These are phyloP conservation scores for Empis stercorea DNA, from an alignment of 2,888 invertebrate species.

Conservation along the genomic window DNA sequence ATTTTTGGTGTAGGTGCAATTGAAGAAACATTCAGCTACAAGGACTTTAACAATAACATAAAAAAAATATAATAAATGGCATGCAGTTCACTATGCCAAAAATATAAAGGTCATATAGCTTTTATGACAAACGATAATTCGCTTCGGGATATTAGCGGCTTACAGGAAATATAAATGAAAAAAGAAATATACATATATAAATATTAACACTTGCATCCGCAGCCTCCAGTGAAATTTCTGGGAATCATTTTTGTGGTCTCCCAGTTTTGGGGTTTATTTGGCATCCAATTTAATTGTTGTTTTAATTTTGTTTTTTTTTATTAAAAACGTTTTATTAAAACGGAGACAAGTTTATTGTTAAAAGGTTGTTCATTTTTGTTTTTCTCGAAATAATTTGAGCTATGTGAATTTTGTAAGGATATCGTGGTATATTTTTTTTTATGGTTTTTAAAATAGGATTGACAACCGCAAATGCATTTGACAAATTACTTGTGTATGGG, in stretches of 20 bases:
- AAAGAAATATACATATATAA: background rate
- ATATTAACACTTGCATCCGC: background rate
- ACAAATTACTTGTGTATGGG: background rate
- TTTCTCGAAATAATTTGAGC: background rate
- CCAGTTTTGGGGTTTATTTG: too few relatives aligned
- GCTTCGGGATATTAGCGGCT: background rate
- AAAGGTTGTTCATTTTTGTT: background rate
- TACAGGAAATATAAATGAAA: background rate
- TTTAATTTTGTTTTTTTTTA: background rate
- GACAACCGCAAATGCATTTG: slow-evolving; percentile 2
- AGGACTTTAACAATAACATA: too few relatives aligned
- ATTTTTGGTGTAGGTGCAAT: too few relatives aligned
- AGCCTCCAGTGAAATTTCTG: background rate
- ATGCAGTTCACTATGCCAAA: too few relatives aligned
- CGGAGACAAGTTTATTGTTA: background rate
- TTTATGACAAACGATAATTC: background rate
- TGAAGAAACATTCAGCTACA: too few relatives aligned
- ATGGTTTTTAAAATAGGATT: background rate
- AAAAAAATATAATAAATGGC: too few relatives aligned
- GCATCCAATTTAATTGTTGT: too few relatives aligned
- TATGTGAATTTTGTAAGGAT: background rate
- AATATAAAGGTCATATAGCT: too few relatives aligned
- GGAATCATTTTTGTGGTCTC: too few relatives aligned
- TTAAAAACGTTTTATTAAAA: too few relatives aligned
- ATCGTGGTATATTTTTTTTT: background rate